Evolutionary conservation across 2,888 invertebrate species (phyloP), one percentile per base, ranked within the genome.

Genomic region (Hirtodrosophila confusa): DNA sequence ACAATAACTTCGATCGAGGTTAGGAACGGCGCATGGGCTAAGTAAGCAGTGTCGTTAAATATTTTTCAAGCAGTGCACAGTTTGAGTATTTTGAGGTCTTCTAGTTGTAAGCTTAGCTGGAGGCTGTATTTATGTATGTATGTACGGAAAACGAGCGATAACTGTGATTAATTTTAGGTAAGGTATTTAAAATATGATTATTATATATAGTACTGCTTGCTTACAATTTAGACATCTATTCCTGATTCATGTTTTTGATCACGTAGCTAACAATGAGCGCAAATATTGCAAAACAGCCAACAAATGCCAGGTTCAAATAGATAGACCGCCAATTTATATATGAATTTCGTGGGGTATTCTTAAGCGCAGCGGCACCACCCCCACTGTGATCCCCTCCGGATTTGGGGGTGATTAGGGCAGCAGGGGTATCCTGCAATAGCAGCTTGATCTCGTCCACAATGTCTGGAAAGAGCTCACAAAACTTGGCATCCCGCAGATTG

Each of bases 401-500:
- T 88, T 53, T 92, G 91, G 89, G 90, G 3, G 69, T 44, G n/a
- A 0, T 44, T 6, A 43, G 9, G 2, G 72, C 54, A 6, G 69
- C 61, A 75, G 92, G 91, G 58, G 93, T 82, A 67, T 92, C 92
- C 65, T 86, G 84, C 55, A 91, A 70, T 33, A 88, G 80, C 87
- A 92, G 91, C 85, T 94, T 93, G 49, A 95, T 94, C 93, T 97
- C 96, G 85, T 95, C 93, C 24, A 96, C 97, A 84, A 96, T 95
- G 37, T 98, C 98, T 1, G 99, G 98, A 92, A 99, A 99, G 49
- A 99, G 92, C 90, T 99, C 98, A 90, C 96, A 95, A 91, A 99
- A 99, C 91, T 95, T 95, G 90, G 95, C 95, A 91, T 98, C 96
- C 89, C 95, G 96, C 55, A 99, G 93, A 92, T 99, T 99, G 90